Evolutionary conservation across 2,113 vertebrate species (phyloP), one percentile per base, ranked within the genome.

Genomic region (Ictalurus punctatus): DNA sequence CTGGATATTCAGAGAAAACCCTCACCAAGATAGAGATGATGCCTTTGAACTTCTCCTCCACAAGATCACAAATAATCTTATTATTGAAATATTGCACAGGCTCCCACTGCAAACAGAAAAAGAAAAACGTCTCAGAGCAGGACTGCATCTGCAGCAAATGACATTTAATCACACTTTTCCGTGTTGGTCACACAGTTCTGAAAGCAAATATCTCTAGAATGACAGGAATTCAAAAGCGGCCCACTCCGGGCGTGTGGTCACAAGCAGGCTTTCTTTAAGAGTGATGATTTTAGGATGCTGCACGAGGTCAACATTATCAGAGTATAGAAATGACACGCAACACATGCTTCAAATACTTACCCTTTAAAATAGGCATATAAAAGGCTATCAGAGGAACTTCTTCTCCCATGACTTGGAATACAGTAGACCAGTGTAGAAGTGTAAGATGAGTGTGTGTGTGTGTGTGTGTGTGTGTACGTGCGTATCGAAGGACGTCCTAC

Each of bases 41-140:
- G 93, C 98, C 98, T 95, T 99, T 99, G 93, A 98, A 98, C 93
- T 99, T 99, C 94, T 99, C 97, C 91, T 99, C 98, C 90, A 99
- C 98, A 91, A 99, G 95, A 91, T 99, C 98, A 91, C 98, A 99
- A 92, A 99, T 99, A 91, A 99, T 99, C 94, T 99, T 99, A 96
- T 99, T 99, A 95, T 99, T 98, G 94, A 99, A 99, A 93, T 99
- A 99, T 86, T 98, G 97, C 91, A 99, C 98, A 0, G 98, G 97
- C 90, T 99, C 98, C 98, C 98, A 99, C 98, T 99, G 93, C 84
- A 90, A 92, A 92, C 2, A 91, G n/a, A 86, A 67, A 83, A 6
- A 73, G 14, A 21, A 34, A 6, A 81, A 14, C 27, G 82, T 40
- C 37, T 83, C n/a, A 89, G n/a, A 84, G 37, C 13, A 54, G 19